Conservation (phyloP, 1,140 invertebrate species). For the Caenorhabditis brenneri region DNA sequence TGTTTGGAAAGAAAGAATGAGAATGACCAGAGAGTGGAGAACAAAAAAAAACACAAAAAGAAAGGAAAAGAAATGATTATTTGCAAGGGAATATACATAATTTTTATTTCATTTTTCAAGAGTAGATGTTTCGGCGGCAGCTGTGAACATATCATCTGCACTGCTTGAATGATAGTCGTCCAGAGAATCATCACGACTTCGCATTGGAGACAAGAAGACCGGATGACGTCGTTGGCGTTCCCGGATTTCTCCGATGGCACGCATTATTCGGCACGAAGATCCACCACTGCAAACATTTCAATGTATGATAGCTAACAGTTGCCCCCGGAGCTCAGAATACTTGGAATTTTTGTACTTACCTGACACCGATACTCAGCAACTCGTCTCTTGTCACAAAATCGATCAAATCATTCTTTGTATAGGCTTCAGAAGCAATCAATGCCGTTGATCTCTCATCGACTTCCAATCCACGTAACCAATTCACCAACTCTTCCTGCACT, state of each 20-base stretch:
- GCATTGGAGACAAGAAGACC: conserved; percentile 38
- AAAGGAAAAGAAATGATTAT: neutral
- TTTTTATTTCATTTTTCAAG: neutral
- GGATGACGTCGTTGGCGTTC: conserved; percentile 42
- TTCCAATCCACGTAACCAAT: conserved; percentile 48
- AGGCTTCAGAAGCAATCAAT: conserved; percentile 80
- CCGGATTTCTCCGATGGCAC: conserved; percentile 63
- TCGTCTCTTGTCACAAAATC: conserved; percentile 80
- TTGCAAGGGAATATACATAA: neutral
- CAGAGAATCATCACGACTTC: conserved; percentile 51
- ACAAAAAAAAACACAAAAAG: neutral
- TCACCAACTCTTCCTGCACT: conserved; percentile 50
- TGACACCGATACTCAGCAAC: conserved; percentile 78
- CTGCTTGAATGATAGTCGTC: conserved; percentile 51
- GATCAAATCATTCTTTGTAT: conserved; percentile 81
- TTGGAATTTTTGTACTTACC: conserved; percentile 73
- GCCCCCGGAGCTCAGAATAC: neutral
- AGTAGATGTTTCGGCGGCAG: neutral
- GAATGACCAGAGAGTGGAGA: conserved; percentile 4
- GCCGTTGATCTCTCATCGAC: conserved; percentile 64
- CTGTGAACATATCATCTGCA: conserved; percentile 48
- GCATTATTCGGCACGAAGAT: conserved; percentile 68
- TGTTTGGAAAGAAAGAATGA: neutral
- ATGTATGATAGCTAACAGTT: neutral
- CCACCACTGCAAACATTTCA: conserved; percentile 61